Conservation (phyloP, 2,113 vertebrate genomes). For the Setophaga petechia region DNA sequence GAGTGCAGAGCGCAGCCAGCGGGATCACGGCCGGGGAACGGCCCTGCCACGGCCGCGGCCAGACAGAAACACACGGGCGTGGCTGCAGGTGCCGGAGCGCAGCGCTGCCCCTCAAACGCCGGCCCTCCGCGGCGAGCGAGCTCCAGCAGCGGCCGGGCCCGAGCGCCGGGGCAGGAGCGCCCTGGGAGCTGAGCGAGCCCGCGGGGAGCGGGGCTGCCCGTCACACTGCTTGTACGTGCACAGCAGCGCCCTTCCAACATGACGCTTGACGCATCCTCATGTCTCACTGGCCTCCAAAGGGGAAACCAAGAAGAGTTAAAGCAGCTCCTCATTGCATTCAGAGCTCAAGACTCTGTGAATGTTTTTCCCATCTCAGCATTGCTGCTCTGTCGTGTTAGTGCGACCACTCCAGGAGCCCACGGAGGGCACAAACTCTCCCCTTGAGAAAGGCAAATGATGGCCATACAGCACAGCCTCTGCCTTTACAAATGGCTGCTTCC, state of each 20-base stretch:
- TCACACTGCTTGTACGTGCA: rapidly evolving
- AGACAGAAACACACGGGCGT: rapidly evolving
- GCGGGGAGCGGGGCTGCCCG: neutral
- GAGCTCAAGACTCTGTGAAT: neutral
- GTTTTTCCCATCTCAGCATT: neutral
- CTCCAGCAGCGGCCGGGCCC: neutral
- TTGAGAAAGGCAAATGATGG: neutral
- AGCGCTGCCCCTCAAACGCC: neutral
- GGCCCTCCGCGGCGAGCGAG: neutral
- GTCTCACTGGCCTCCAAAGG: neutral
- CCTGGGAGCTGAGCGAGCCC: neutral
- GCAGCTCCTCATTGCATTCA: neutral
- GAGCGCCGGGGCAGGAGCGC: neutral
- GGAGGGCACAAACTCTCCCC: neutral
- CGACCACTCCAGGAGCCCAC: neutral
- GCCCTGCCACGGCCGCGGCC: rapidly evolving
- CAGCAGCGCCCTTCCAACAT: neutral
- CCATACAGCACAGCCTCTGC: neutral
- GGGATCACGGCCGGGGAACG: neutral
- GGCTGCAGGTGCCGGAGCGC: neutral
- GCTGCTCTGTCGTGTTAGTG: neutral
- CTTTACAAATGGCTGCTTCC: neutral
- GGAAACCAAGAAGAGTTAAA: neutral
- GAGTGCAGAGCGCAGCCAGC: neutral
- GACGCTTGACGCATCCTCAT: rapidly evolving